These are phyloP conservation scores for Colius striatus DNA, from an alignment of 2,113 vertebrate species.

Conservation along the genomic window DNA sequence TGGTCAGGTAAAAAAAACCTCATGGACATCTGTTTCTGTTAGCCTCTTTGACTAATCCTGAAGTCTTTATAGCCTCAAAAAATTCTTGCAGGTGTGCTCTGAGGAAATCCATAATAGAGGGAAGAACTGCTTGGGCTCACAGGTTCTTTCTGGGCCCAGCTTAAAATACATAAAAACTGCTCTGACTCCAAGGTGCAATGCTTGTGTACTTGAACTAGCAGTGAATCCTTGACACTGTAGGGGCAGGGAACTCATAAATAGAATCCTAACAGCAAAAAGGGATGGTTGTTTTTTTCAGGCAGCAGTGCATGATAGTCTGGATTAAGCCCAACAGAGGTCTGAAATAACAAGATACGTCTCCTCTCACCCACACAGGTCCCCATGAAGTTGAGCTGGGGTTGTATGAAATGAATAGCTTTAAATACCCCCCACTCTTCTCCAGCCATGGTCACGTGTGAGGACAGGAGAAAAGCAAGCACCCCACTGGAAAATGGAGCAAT, in stretches of 20 bases:
- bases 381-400: background rate
- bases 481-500: background rate
- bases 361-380: background rate
- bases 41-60: background rate
- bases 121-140: background rate
- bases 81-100: background rate
- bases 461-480: background rate
- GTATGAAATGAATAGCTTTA: background rate
- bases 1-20: background rate
- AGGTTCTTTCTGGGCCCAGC: background rate
- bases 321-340: background rate
- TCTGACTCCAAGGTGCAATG: background rate
- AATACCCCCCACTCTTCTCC: background rate
- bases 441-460: accelerated
- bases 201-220: background rate
- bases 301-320: background rate
- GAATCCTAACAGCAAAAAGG: background rate
- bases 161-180: background rate
- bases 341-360: background rate
- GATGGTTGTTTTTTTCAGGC: background rate
- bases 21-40: background rate
- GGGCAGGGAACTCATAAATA: background rate
- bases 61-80: background rate
- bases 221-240: background rate
- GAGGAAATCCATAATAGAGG: background rate